Evolutionary conservation across 1,140 invertebrate genomes (phyloP), one percentile per base, ranked within the genome.

Genomic region (Amphibalanus amphitrite): DNA sequence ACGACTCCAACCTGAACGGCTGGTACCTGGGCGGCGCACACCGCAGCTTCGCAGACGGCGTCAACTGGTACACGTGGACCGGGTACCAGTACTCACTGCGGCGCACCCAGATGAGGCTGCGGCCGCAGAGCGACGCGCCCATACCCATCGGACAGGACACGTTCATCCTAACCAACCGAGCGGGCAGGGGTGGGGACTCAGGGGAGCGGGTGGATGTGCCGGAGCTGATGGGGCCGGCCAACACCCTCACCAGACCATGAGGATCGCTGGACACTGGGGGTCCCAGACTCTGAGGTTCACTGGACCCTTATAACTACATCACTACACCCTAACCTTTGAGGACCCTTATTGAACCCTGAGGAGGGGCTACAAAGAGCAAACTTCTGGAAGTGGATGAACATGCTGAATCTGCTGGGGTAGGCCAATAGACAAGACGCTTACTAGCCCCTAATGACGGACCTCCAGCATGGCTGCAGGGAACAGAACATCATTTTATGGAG

Each of bases 1-100:
- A 78, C 69, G 72, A 76, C 64, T 72, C 76, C 28, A 82, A 82
- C 71, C 76, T 82, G 28, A 82, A 82, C 71, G 81, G 81, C 0
- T 75, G 76, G 70, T 80, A 80, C 69, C 71, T 76, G 29, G 73
- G 75, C 15, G 75, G 75, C 0, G 67, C 74, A 0, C 76, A 76
- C 67, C 72, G 73, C 23, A 76, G 74, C 64, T 77, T 75, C 69
- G 75, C 76, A 25, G 76, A 80, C 65, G 79, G 78, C 0, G 71
- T 79, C n/a, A 77, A 76, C 33, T 79, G 78, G 78, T 75, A 74
- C 33, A 76, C 77, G 0, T 79, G 77, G 77, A 77, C 73, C 25
- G 78, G 78, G 23, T 76, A 75, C 69, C 73, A 76, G 28, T 79
- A 79, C 65, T 78, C 78, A 0, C 72, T 79, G 65, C 76, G 75